Evolutionary conservation across 1,140 invertebrate species (phyloP).

Genomic region (Himalopsyche phryganea): DNA sequence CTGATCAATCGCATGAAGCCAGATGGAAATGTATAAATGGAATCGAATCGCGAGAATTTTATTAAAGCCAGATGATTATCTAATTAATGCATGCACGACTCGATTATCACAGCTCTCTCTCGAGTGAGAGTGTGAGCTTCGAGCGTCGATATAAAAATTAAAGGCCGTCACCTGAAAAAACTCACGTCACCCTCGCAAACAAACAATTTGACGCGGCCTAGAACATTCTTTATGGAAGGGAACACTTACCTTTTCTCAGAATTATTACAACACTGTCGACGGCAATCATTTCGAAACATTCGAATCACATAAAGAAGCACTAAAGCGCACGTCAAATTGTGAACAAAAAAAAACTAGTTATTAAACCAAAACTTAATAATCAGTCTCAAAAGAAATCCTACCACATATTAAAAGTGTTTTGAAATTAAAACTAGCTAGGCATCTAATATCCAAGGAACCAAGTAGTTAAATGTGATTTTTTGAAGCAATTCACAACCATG

Average conservation of each 20-base stretch:
- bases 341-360: conserved; percentile 27
- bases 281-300: not conserved
- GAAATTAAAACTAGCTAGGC: conserved; percentile 35
- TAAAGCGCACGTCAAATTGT: conserved; percentile 14
- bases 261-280: not conserved
- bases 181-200: conserved; percentile 1
- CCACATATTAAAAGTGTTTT: conserved; percentile 36
- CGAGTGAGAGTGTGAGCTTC: not conserved
- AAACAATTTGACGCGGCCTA: not conserved
- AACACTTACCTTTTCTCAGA: conserved; percentile 3
- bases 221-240: conserved; percentile 2
- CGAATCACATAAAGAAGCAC: conserved; percentile 7
- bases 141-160: conserved; percentile 2
- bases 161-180: conserved; percentile 5
- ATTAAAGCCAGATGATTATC: too few species aligned
- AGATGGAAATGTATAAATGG: too few species aligned
- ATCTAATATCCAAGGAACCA: conserved; percentile 35
- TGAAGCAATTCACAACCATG: conserved; percentile 36
- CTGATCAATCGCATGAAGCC: too few species aligned
- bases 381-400: conserved; percentile 35
- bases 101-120: too few species aligned
- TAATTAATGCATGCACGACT: too few species aligned
- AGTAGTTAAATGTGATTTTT: conserved; percentile 30
- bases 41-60: too few species aligned
- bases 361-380: conserved; percentile 32